Conservation (phyloP, 2,888 invertebrate species). For the Agrotis exclamationis region DNA sequence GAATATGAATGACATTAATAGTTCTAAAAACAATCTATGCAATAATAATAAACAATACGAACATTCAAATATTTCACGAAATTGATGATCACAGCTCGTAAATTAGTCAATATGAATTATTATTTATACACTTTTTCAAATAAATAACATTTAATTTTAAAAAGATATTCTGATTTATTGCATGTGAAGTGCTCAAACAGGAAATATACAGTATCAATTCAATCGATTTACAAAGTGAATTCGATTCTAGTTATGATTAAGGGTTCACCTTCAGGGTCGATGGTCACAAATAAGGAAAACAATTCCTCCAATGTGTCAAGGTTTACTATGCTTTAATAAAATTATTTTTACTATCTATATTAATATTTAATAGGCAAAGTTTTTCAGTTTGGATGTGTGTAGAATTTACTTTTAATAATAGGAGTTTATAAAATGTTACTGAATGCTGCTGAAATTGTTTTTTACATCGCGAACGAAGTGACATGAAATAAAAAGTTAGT, state of each 20-base stretch:
- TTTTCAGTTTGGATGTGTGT: too few relatives aligned
- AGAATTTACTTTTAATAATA: too few relatives aligned
- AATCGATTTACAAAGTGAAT: conserved; percentile 59
- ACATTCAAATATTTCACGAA: conserved; percentile 26
- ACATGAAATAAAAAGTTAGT: too few relatives aligned
- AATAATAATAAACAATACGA: conserved; percentile 7
- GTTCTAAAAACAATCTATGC: conserved; percentile 1
- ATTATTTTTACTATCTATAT: conserved; percentile 75
- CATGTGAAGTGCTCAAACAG: conserved; percentile 58
- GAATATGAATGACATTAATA: not conserved
- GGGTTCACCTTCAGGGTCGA: conserved; percentile 77
- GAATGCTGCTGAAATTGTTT: too few relatives aligned
- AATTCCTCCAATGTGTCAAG: conserved; percentile 79
- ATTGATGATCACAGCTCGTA: conserved; percentile 47
- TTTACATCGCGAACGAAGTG: too few relatives aligned
- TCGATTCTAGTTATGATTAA: conserved; percentile 72
- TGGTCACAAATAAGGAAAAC: conserved; percentile 84
- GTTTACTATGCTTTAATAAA: conserved; percentile 73
- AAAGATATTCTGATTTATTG: conserved; percentile 59
- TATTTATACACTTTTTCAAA: conserved; percentile 48
- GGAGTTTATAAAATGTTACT: too few relatives aligned
- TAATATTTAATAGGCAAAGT: too few relatives aligned
- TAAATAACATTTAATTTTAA: conserved; percentile 46
- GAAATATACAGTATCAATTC: conserved; percentile 51
- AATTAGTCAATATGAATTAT: conserved; percentile 43